Conservation (phyloP, 2,888 invertebrate species). For the Boloria selene region DNA sequence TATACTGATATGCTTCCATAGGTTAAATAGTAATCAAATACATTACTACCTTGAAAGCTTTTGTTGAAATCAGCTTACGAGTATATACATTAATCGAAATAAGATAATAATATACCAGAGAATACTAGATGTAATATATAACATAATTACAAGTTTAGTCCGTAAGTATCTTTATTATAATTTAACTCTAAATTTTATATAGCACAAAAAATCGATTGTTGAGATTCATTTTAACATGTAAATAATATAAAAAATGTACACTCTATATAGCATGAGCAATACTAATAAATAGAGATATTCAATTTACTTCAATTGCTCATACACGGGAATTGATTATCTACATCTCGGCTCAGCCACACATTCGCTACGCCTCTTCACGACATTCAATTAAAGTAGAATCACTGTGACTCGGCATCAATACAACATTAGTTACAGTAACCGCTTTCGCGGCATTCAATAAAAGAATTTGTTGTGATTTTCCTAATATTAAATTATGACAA, state of each 20-base stretch:
- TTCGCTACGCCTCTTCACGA: constrained; percentile 51
- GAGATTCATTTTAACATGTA: not conserved
- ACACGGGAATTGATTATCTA: constrained; percentile 30
- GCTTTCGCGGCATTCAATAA: constrained; percentile 28
- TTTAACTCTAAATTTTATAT: too few relatives aligned
- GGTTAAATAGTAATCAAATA: not conserved
- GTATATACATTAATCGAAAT: too few relatives aligned
- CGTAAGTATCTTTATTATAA: too few relatives aligned
- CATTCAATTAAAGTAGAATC: constrained; percentile 54
- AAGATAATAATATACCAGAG: too few relatives aligned
- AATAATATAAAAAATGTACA: not conserved
- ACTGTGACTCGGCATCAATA: constrained; percentile 47
- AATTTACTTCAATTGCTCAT: constrained; percentile 30
- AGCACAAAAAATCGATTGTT: too few relatives aligned
- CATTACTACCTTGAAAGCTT: constrained; percentile 5
- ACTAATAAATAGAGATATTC: constrained; percentile 21
- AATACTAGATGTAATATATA: not conserved
- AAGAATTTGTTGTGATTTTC: not conserved
- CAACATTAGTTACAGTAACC: constrained; percentile 55
- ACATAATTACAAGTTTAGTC: not conserved
- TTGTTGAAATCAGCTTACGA: too few relatives aligned
- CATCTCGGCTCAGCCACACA: constrained; percentile 44
- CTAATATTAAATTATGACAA: constrained; percentile 4
- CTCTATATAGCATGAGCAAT: constrained; percentile 1
- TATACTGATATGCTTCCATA: constrained; percentile 4